phyloP scores from a whole-genome alignment of 2,797 vertebrate species.

The Loriculus beryllinus region DNA sequence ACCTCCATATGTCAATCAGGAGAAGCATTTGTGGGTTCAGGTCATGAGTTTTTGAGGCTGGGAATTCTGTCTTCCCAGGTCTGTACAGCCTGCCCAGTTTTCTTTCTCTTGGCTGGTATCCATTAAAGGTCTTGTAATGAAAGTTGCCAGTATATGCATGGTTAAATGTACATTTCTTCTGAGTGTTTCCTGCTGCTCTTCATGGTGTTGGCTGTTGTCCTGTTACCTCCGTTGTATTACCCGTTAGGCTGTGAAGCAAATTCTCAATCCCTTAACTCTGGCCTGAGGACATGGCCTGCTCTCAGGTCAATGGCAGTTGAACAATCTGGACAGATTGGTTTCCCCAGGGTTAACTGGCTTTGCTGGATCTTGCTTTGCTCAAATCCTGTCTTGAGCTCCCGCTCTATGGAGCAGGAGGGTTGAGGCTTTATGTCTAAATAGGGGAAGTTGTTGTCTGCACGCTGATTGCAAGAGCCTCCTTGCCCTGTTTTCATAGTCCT shows the following conservation, averaged over 20 bases:
- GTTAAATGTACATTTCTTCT: not conserved
- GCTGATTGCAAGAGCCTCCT: not conserved
- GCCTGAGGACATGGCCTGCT: conserved; percentile 15
- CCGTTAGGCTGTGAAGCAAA: conserved; percentile 10
- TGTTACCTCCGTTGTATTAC: not conserved
- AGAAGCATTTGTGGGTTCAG: not conserved
- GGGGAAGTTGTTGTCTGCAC: accelerated
- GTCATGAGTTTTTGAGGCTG: not conserved
- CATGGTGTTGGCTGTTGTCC: not conserved
- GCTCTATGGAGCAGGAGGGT: not conserved
- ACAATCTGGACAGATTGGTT: conserved; percentile 29
- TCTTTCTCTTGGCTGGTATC: not conserved
- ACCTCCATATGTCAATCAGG: not conserved
- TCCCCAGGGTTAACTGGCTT: conserved; percentile 25
- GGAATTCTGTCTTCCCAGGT: not conserved
- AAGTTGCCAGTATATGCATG: accelerated
- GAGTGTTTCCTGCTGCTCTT: not conserved
- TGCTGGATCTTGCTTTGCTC: conserved; percentile 19
- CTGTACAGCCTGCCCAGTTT: not conserved
- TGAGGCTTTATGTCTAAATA: not conserved
- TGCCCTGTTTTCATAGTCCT: not conserved
- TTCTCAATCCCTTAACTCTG: not conserved
- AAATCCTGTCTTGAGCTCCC: not conserved
- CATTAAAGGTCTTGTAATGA: not conserved
- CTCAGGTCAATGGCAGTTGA: conserved; percentile 1